Conservation (phyloP, 2,113 vertebrate species). For the Melanerpes formicivorus region DNA sequence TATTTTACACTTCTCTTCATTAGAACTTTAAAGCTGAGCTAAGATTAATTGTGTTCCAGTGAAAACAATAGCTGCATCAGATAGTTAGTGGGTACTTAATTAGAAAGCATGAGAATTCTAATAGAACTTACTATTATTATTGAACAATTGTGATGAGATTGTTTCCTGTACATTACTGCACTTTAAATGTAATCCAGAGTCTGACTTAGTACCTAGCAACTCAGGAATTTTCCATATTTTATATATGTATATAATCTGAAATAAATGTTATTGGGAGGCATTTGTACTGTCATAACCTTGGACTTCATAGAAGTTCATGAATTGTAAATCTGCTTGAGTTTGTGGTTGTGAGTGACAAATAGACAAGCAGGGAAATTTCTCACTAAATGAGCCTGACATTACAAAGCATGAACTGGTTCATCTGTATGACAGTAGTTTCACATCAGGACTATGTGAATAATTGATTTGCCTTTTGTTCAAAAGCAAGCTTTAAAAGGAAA, state of each 20-base stretch:
- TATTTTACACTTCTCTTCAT: background rate
- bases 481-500: constrained; percentile 11
- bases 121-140: background rate
- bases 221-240: background rate
- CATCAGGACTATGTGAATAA: constrained; percentile 39
- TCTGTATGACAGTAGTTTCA: background rate
- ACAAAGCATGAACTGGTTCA: background rate
- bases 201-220: background rate
- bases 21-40: background rate
- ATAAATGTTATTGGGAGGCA: background rate
- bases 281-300: background rate
- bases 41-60: background rate
- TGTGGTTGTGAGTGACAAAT: background rate
- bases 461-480: constrained; percentile 16
- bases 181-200: constrained; percentile 9
- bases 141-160: background rate
- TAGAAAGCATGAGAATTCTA: background rate
- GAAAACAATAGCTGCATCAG: background rate
- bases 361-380: background rate
- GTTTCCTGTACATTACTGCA: background rate
- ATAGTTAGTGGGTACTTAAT: background rate
- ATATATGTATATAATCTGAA: background rate
- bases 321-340: background rate
- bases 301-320: background rate
- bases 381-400: background rate